These are phyloP conservation scores for Lapara coniferarum DNA, from an alignment of 2,888 invertebrate genomes.

Conservation along the genomic window DNA sequence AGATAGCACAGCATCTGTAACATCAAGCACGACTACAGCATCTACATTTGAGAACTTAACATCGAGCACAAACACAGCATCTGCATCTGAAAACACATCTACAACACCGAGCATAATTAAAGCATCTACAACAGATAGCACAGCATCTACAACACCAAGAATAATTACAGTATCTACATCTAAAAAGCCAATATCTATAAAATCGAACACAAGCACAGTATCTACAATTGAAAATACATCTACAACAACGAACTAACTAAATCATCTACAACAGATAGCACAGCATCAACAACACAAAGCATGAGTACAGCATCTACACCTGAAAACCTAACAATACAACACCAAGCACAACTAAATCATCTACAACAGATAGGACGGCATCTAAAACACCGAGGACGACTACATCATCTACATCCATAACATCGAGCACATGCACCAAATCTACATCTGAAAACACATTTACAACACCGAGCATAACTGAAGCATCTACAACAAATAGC, in stretches of 20 bases:
- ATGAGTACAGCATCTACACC: background rate
- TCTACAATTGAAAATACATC: background rate
- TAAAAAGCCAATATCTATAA: too few relatives aligned
- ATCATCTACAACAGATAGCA: background rate
- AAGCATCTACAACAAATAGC: background rate
- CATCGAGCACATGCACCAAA: background rate
- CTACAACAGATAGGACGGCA: background rate
- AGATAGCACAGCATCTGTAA: background rate
- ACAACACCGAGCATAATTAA: background rate
- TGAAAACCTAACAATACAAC: too few relatives aligned
- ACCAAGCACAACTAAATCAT: background rate
- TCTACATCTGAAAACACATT: too few relatives aligned
- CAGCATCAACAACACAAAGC: background rate
- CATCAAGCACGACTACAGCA: background rate
- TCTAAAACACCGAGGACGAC: background rate
- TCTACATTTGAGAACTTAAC: background rate
- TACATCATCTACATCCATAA: background rate
- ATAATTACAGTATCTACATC: background rate
- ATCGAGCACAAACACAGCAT: background rate
- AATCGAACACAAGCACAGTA: too few relatives aligned
- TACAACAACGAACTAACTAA: background rate
- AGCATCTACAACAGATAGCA: background rate
- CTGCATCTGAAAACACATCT: background rate
- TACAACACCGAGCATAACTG: background rate
- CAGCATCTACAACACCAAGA: background rate